Percentiles rank a stretch among this genome's conserved stretches.
These are phyloP conservation scores for Scaptodrosophila lebanonensis DNA, from an alignment of 1,140 invertebrate genomes.

Conservation along the genomic window DNA sequence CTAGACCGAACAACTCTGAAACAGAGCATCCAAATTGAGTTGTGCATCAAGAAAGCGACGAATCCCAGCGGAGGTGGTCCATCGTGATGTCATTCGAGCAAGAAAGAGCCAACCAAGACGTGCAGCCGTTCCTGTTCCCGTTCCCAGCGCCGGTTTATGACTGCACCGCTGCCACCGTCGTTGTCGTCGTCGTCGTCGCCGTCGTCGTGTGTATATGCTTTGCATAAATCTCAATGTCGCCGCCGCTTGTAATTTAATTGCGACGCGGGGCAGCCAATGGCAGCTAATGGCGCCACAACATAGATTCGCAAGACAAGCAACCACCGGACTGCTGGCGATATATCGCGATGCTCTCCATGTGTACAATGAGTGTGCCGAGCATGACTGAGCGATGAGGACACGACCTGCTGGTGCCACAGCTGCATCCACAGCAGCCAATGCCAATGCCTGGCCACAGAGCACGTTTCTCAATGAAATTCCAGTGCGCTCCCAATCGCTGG, in stretches of 20 bases:
- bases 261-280: constrained; percentile 53
- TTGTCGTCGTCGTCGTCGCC: background rate
- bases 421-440: no score
- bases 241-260: constrained; percentile 65
- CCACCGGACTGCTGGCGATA: constrained; percentile 2
- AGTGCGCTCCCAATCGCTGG: constrained; percentile 34
- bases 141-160: no score
- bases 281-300: constrained; percentile 65
- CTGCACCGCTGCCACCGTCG: no score
- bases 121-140: background rate
- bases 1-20: background rate
- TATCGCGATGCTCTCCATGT: constrained; percentile 10
- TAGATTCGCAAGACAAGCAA: constrained; percentile 52
- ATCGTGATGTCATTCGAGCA: constrained; percentile 40
- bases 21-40: constrained; percentile 50
- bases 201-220: constrained; percentile 25
- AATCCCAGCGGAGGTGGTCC: constrained; percentile 33
- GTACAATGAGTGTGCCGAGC: constrained; percentile 8
- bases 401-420: constrained; percentile 55
- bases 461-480: constrained; percentile 76
- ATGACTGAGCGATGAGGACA: constrained; percentile 63
- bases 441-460: constrained; percentile 51
- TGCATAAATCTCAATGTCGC: constrained; percentile 59
- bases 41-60: constrained; percentile 49
- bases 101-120: background rate